These are phyloP conservation scores for Agelastica alni DNA, from an alignment of 2,888 invertebrate genomes.

Conservation along the genomic window DNA sequence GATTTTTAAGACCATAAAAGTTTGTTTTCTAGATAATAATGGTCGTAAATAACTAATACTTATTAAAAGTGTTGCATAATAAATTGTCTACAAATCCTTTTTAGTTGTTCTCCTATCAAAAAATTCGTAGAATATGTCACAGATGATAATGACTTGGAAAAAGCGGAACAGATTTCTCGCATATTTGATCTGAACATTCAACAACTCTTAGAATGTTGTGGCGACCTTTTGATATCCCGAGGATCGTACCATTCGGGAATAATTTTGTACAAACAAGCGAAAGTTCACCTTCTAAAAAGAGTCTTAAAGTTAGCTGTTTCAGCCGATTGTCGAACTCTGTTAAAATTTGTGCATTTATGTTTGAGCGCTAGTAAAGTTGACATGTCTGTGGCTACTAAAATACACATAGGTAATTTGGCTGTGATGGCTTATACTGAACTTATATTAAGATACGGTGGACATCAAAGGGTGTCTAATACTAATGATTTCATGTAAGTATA, in stretches of 20 bases:
- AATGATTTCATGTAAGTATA: slow-evolving; percentile 62
- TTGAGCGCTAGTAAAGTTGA: slow-evolving; percentile 61
- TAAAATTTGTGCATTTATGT: slow-evolving; percentile 64
- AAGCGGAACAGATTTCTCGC: slow-evolving; percentile 63
- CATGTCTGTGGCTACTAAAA: slow-evolving; percentile 64
- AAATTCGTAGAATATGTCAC: slow-evolving; percentile 64
- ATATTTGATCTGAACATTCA: slow-evolving; percentile 68
- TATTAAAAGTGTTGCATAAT: too few relatives aligned
- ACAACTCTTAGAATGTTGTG: slow-evolving; percentile 75
- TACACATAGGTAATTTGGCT: slow-evolving; percentile 68
- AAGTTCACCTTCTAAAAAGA: slow-evolving; percentile 61
- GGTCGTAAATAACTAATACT: too few relatives aligned
- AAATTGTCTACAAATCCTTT: too few relatives aligned
- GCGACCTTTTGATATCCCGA: slow-evolving; percentile 77
- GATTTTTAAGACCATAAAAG: neutral
- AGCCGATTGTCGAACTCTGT: slow-evolving; percentile 65
- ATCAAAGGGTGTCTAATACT: slow-evolving; percentile 50
- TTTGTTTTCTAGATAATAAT: too few relatives aligned
- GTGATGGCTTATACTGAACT: slow-evolving; percentile 68
- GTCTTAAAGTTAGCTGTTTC: slow-evolving; percentile 63
- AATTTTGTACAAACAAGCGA: slow-evolving; percentile 73
- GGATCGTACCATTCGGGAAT: slow-evolving; percentile 77
- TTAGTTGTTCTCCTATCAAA: slow-evolving; percentile 56
- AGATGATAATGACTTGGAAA: slow-evolving; percentile 60
- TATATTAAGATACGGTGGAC: slow-evolving; percentile 54